phyloP scores from a whole-genome alignment of 2,113 vertebrate genomes.

The Hemicordylus capensis region DNA sequence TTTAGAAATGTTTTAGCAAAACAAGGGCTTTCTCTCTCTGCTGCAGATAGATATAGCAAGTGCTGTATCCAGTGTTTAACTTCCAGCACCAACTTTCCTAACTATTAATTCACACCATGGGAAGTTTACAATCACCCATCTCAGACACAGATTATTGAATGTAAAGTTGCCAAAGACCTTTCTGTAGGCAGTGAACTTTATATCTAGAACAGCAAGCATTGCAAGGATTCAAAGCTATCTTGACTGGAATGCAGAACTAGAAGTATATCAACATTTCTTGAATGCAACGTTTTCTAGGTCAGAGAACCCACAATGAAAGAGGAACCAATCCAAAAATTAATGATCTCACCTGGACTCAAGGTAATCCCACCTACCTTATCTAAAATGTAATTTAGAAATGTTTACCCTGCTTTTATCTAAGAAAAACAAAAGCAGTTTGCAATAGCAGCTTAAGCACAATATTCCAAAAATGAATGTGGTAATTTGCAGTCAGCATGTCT shows the following conservation, averaged over 20 bases:
- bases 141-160: too few relatives aligned
- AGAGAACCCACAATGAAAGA: neutral
- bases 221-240: neutral
- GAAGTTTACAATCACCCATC: neutral
- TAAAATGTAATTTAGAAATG: too few relatives aligned
- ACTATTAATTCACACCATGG: too few relatives aligned
- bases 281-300: neutral
- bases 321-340: too few relatives aligned
- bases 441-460: too few relatives aligned
- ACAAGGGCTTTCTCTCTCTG: neutral
- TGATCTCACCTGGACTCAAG: too few relatives aligned
- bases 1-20: neutral
- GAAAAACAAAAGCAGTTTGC: too few relatives aligned
- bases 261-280: neutral
- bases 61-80: neutral
- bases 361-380: too few relatives aligned
- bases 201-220: accelerated
- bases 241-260: accelerated
- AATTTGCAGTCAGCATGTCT: too few relatives aligned
- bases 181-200: neutral
- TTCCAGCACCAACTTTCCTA: neutral
- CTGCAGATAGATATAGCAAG: neutral
- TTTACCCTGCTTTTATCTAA: too few relatives aligned
- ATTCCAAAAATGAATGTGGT: too few relatives aligned
- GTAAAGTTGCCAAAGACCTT: neutral